Percentiles rank a stretch among this genome's conserved stretches.
phyloP scores from a whole-genome alignment of 2,797 vertebrate genomes.

The Alca torda region DNA sequence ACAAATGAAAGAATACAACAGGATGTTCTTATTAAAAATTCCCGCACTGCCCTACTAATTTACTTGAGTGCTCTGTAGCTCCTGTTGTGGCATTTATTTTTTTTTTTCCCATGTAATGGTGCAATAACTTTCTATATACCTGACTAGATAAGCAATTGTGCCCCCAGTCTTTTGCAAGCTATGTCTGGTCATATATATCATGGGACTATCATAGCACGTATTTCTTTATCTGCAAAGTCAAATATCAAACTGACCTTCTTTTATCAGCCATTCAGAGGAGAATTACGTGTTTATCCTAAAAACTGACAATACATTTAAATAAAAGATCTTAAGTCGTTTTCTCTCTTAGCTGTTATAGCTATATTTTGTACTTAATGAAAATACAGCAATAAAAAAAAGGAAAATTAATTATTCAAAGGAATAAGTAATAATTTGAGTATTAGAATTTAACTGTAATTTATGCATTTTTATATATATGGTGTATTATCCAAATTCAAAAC shows the following conservation, averaged over 20 bases:
- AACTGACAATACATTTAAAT: background rate
- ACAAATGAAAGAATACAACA: background rate
- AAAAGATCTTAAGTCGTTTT: background rate
- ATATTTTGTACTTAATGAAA: background rate
- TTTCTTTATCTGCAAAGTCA: background rate
- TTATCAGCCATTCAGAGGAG: background rate
- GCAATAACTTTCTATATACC: background rate
- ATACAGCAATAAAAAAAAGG: background rate
- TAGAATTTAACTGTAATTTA: background rate
- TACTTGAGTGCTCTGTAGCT: background rate
- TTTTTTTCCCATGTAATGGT: background rate
- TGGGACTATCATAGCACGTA: background rate
- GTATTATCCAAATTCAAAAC: background rate
- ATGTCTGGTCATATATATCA: background rate
- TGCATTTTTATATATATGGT: background rate
- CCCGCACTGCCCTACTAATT: background rate
- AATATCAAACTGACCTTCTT: background rate
- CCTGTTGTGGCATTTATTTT: background rate
- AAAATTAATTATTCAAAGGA: background rate
- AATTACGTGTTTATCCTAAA: background rate
- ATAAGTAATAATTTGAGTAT: background rate
- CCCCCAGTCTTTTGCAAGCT: background rate
- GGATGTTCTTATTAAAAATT: background rate
- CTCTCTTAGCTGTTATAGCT: background rate
- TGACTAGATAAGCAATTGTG: background rate